phyloP scores from a whole-genome alignment of 2,797 vertebrate species.

The Borostomias antarcticus region DNA sequence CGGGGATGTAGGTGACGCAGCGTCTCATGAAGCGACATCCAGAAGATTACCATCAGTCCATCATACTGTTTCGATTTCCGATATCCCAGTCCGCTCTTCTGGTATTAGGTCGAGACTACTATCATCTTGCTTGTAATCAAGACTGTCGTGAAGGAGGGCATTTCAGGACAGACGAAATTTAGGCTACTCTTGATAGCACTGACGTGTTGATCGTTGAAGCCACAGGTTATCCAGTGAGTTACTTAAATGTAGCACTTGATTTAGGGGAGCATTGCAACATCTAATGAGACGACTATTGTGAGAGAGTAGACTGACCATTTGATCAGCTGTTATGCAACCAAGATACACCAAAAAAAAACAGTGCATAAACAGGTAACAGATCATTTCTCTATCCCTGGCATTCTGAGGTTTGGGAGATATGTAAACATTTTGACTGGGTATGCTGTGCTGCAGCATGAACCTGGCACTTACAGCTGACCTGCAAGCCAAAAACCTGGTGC shows the following conservation, averaged over 20 bases:
- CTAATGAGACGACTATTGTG: not conserved
- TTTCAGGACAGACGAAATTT: constrained; percentile 58
- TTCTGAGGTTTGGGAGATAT: not conserved
- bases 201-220: constrained; percentile 34
- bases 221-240: constrained; percentile 25
- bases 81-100: not conserved
- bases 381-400: not conserved
- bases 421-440: not conserved
- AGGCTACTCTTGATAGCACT: not conserved
- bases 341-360: not conserved
- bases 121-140: constrained; percentile 25
- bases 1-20: not conserved
- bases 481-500: constrained; percentile 7
- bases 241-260: not conserved
- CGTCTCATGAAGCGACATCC: not conserved
- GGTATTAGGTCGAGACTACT: not conserved
- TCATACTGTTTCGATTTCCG: constrained; percentile 19
- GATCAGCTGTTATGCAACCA: not conserved
- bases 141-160: constrained; percentile 46
- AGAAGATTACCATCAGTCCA: constrained; percentile 17
- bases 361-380: not conserved
- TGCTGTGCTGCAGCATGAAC: not conserved
- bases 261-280: not conserved
- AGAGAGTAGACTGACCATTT: not conserved
- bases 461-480: not conserved